Base-by-base conservation (phyloP, 2,113 vertebrate species). In the Lophotis ruficrista region DNA sequence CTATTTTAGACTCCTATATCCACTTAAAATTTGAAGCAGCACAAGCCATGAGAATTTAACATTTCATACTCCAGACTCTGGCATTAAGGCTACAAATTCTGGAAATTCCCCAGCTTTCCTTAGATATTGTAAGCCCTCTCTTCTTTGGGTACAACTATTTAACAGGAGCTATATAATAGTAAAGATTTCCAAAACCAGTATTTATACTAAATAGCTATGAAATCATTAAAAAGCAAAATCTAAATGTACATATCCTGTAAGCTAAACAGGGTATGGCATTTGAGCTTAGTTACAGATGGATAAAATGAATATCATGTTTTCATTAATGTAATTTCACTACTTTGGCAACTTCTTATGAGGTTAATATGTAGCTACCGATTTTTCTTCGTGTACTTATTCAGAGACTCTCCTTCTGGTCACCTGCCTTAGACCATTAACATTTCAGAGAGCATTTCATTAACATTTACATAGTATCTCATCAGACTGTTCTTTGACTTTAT, bases 381-480 rank as follows among this genome's bases (percentile, higher is more conserved):
- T 96, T 87, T 93, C 80, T 71, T 81, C 43, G n/a, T 62, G 77
- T 76, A 35, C 65, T 64, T 87, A 41, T 56, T 90, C 84, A 87
- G 77, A 48, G 35, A 61, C 13, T 64, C 53, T 91, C 48, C 78
- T 93, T 84, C 72, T 95, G 93, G 90, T 94, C 93, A 97, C 84
- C 87, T 90, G 84, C 41, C 38, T 79, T 80, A 93, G 70, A 78
- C 84, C 37, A 90, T 96, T 96, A 95, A 95, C 95, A 95, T 96
- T 96, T 96, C 5, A 12, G 87, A 96, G 62, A 90, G 75, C 58
- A 90, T 95, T 96, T 95, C 81, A 94, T 97, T 96, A 96, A 91
- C 91, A 88, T 95, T 96, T 97, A 58, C 82, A 80, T 77, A 83
- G 70, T 85, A 54, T 76, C 81, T 94, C 82, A 87, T 97, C 91